These are phyloP conservation scores for Phataginus tetradactyla DNA, from an alignment of 2,797 vertebrate genomes.

Conservation along the genomic window DNA sequence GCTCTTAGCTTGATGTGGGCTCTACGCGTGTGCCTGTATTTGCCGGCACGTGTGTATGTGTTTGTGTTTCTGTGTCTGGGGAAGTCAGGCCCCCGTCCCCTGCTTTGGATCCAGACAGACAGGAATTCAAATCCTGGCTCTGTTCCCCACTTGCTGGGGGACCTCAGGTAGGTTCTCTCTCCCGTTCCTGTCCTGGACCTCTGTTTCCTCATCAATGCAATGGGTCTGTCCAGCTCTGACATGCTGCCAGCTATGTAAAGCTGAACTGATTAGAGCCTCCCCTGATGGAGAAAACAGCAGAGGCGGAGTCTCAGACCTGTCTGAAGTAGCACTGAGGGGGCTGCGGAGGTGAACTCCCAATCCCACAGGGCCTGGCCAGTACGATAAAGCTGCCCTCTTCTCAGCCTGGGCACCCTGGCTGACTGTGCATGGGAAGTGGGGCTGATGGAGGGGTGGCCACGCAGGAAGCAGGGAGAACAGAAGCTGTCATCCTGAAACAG, in stretches of 20 bases:
- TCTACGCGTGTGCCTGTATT: not conserved
- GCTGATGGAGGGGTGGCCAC: not conserved
- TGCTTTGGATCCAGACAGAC: not conserved
- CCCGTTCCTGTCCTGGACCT: not conserved
- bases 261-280: not conserved
- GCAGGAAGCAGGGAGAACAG: not conserved
- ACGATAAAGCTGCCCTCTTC: not conserved
- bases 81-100: not conserved
- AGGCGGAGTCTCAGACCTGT: not conserved
- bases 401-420: slow-evolving; percentile 31
- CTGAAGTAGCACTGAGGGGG: not conserved
- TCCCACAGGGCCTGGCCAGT: no score
- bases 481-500: not conserved
- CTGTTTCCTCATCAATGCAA: not conserved
- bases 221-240: not conserved
- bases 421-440: slow-evolving; percentile 66
- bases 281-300: not conserved
- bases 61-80: not conserved
- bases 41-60: not conserved
- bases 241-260: not conserved
- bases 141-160: not conserved
- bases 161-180: not conserved
- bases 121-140: not conserved
- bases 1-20: not conserved
- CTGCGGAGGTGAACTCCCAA: not conserved